A percentile compares a stretch with the other conserved stretches of the same genome.
Conservation (phyloP, 2,888 invertebrate genomes). For the Alcis repandata region DNA sequence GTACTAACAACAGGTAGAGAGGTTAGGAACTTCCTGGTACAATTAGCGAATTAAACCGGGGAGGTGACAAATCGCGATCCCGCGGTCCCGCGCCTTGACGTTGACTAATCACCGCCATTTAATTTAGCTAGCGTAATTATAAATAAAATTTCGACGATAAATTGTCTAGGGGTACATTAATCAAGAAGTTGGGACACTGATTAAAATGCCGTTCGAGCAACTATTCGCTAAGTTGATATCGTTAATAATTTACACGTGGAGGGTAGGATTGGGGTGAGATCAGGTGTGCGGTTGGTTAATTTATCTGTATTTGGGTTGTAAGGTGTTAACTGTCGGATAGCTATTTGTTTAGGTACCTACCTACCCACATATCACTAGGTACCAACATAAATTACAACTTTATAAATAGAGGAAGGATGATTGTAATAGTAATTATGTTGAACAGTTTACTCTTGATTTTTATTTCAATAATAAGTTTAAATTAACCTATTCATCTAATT, state of each 20-base stretch:
- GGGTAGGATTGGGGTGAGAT: constrained; percentile 68
- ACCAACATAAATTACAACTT: not conserved
- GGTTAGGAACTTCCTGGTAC: constrained; percentile 77
- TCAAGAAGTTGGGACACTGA: constrained; percentile 88
- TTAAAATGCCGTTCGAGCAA: constrained; percentile 86
- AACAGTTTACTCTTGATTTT: too few relatives aligned
- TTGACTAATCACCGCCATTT: constrained; percentile 84
- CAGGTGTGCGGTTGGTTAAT: constrained; percentile 68
- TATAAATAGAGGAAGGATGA: too few relatives aligned
- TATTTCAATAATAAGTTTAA: too few relatives aligned
- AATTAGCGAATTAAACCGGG: constrained; percentile 83
- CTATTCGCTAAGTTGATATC: constrained; percentile 84
- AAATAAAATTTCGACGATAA: constrained; percentile 86
- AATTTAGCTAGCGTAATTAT: constrained; percentile 85
- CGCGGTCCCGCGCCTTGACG: constrained; percentile 78
- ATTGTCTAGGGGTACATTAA: constrained; percentile 83
- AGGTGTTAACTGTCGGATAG: constrained; percentile 34
- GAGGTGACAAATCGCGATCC: constrained; percentile 84
- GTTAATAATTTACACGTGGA: constrained; percentile 83
- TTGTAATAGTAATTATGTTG: too few relatives aligned
- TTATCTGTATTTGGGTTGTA: constrained; percentile 45
- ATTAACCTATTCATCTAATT: too few relatives aligned
- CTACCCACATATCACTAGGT: not conserved
- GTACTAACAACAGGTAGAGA: constrained; percentile 72
- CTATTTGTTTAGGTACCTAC: constrained; percentile 31